These are phyloP conservation scores for Agonum fuliginosum DNA, from an alignment of 2,888 invertebrate genomes.

Conservation along the genomic window DNA sequence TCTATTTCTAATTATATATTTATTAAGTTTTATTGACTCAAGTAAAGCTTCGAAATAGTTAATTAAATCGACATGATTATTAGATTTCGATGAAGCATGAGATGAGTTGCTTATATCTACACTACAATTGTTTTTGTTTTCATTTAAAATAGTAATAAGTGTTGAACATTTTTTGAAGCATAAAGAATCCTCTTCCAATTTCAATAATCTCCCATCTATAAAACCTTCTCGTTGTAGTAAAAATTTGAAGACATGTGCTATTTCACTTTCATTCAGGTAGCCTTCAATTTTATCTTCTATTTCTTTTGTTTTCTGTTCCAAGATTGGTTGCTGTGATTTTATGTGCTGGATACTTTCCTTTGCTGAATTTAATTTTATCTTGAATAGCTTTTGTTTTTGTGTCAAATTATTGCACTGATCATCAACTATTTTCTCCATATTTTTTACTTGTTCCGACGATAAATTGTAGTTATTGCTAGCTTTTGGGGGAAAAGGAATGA, in stretches of 20 bases:
- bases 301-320: slow-evolving; percentile 60
- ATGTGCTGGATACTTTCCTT: slow-evolving; percentile 63
- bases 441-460: slow-evolving; percentile 57
- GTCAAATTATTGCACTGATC: slow-evolving; percentile 63
- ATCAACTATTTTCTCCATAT: slow-evolving; percentile 62
- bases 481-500: slow-evolving; percentile 59
- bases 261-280: slow-evolving; percentile 53
- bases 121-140: slow-evolving; percentile 43
- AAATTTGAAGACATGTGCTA: slow-evolving; percentile 22
- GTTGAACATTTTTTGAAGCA: slow-evolving; percentile 63
- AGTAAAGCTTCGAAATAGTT: slow-evolving; percentile 41
- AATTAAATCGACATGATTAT: slow-evolving; percentile 27
- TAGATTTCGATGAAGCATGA: neutral
- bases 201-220: slow-evolving; percentile 57
- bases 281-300: slow-evolving; percentile 63
- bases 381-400: slow-evolving; percentile 62
- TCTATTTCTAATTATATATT: slow-evolving; percentile 28
- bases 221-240: slow-evolving; percentile 21
- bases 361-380: slow-evolving; percentile 60
- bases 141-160: slow-evolving; percentile 63
- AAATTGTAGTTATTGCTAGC: slow-evolving; percentile 60
- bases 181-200: slow-evolving; percentile 51
- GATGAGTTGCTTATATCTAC: slow-evolving; percentile 16
- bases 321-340: slow-evolving; percentile 60
- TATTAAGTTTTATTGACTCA: slow-evolving; percentile 37